These are phyloP conservation scores for Drosophila persimilis DNA, from an alignment of 1,140 invertebrate genomes.

Conservation along the genomic window DNA sequence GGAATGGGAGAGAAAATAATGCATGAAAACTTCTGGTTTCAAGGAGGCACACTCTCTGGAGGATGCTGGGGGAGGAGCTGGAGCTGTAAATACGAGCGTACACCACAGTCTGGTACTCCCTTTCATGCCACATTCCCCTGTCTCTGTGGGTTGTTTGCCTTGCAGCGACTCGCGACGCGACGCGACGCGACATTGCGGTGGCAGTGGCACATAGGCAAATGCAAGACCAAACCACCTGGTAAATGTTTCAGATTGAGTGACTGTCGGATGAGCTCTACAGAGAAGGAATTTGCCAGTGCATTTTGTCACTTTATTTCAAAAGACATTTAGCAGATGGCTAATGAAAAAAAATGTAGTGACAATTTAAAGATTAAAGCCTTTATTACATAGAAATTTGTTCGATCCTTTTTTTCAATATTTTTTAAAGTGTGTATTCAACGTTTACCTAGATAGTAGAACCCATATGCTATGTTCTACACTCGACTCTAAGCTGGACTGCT, in stretches of 20 bases:
- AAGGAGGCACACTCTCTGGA: slow-evolving; percentile 4
- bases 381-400: too few relatives aligned
- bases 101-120: slow-evolving; percentile 1
- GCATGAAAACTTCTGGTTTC: slow-evolving; percentile 8
- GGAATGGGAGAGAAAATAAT: slow-evolving; percentile 3
- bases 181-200: slow-evolving; percentile 31
- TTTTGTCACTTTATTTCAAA: too few relatives aligned
- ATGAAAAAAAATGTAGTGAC: not conserved
- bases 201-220: slow-evolving; percentile 43
- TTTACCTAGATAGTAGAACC: not conserved
- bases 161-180: slow-evolving; percentile 8
- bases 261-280: slow-evolving; percentile 5
- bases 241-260: slow-evolving; percentile 15
- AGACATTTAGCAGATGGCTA: too few relatives aligned
- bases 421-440: too few relatives aligned
- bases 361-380: too few relatives aligned
- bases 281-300: too few relatives aligned
- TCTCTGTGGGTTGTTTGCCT: slow-evolving; percentile 50
- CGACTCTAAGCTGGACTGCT: slow-evolving; percentile 11
- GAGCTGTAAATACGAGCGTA: slow-evolving; percentile 9
- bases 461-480: slow-evolving; percentile 7
- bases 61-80: not conserved
- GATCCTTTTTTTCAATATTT: too few relatives aligned
- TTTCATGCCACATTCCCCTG: not conserved
- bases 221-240: slow-evolving; percentile 16